Conservation (phyloP, 2,888 invertebrate genomes). For the Agrochola lota region DNA sequence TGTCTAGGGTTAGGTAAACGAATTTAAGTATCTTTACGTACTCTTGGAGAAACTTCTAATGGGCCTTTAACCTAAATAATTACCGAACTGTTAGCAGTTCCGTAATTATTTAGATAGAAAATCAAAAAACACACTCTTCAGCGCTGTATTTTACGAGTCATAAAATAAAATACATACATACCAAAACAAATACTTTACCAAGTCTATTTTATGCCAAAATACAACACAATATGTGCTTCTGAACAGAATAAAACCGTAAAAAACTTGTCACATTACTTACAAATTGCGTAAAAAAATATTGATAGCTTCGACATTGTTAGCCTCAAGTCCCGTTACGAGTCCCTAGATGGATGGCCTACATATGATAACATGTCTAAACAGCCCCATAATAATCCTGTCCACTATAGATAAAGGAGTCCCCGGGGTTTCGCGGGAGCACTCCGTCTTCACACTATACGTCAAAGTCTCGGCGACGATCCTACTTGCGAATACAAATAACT, state of each 20-base stretch:
- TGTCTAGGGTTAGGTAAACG: not conserved
- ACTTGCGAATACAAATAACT: constrained; percentile 63
- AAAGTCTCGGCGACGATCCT: constrained; percentile 58
- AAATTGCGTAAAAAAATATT: constrained; percentile 49
- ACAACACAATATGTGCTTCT: constrained; percentile 6
- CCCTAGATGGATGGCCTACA: constrained; percentile 61
- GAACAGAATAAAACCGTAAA: constrained; percentile 29
- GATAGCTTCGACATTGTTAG: constrained; percentile 49
- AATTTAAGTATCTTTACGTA: not conserved
- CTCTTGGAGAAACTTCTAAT: constrained; percentile 2
- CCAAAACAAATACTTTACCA: not conserved
- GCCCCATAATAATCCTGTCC: constrained; percentile 65
- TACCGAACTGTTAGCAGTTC: not conserved
- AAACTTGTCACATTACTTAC: constrained; percentile 38
- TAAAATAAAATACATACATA: not conserved
- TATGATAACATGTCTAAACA: constrained; percentile 68
- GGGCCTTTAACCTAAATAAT: too few species aligned
- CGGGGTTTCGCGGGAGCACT: constrained; percentile 47
- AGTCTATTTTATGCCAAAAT: constrained; percentile 1
- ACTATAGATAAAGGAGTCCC: constrained; percentile 66
- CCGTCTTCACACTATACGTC: constrained; percentile 65
- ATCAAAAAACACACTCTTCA: not conserved
- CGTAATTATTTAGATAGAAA: constrained; percentile 1
- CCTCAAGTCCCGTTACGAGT: constrained; percentile 48
- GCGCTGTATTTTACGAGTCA: not conserved